Conservation (phyloP, 2,888 invertebrate species). For the Arge pagana region DNA sequence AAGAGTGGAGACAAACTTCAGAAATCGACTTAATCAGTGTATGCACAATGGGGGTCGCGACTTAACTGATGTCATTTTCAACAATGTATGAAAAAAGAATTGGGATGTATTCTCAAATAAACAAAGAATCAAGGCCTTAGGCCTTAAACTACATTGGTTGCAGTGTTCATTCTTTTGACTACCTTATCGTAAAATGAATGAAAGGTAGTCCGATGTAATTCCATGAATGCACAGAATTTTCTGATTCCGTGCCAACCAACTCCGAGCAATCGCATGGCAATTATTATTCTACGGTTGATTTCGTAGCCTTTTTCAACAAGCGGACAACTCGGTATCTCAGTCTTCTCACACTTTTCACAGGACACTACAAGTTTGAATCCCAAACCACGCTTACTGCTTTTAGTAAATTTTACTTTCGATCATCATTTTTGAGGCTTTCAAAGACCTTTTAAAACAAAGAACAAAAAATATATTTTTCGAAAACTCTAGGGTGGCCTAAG, state of each 20-base stretch:
- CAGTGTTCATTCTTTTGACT: slow-evolving; percentile 11
- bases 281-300: slow-evolving; percentile 31
- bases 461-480: too few species aligned
- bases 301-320: slow-evolving; percentile 28
- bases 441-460: too few species aligned
- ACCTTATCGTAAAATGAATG: slow-evolving; percentile 15
- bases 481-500: too few species aligned
- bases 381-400: slow-evolving; percentile 27
- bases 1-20: too few species aligned
- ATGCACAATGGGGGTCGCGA: too few species aligned
- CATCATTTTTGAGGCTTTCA: too few species aligned
- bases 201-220: slow-evolving; percentile 18
- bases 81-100: too few species aligned
- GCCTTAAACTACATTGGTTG: too few species aligned
- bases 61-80: too few species aligned
- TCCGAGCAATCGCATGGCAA: slow-evolving; percentile 33
- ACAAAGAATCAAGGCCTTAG: too few species aligned
- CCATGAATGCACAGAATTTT: slow-evolving; percentile 31
- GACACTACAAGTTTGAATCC: slow-evolving; percentile 24
- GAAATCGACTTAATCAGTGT: too few species aligned
- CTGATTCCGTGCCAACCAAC: slow-evolving; percentile 25
- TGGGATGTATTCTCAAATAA: too few species aligned
- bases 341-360: slow-evolving; percentile 25
- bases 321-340: slow-evolving; percentile 21
- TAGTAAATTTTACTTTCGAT: slow-evolving; percentile 27